Percentiles rank a stretch among this genome's conserved stretches.
These are phyloP conservation scores for Diaphora mendica DNA, from an alignment of 2,888 invertebrate species.

Conservation along the genomic window DNA sequence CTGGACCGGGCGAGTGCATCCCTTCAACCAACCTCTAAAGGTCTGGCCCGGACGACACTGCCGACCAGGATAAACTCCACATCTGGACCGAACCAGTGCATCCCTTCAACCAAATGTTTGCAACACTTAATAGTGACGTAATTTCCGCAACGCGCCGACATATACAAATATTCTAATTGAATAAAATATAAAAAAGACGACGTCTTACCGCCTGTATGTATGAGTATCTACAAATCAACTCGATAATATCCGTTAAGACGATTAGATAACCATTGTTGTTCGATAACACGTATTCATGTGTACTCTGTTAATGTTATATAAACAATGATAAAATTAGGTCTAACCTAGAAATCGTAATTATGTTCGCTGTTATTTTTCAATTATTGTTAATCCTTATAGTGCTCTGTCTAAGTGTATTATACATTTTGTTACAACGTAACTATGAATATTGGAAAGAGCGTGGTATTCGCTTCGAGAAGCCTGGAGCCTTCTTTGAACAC, in stretches of 20 bases:
- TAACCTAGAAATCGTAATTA: slow-evolving; percentile 22
- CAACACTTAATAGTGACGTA: too few relatives aligned
- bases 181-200: too few relatives aligned
- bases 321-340: not conserved
- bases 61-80: too few relatives aligned
- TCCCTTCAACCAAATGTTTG: too few relatives aligned
- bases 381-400: slow-evolving; percentile 30
- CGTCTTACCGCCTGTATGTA: not conserved
- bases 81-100: too few relatives aligned
- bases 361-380: slow-evolving; percentile 41
- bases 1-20: too few relatives aligned
- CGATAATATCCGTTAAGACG: not conserved
- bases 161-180: too few relatives aligned
- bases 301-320: not conserved
- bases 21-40: too few relatives aligned
- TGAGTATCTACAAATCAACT: not conserved
- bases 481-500: slow-evolving; percentile 59
- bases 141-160: too few relatives aligned
- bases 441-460: slow-evolving; percentile 73
- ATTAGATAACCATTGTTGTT: not conserved
- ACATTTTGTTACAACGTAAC: slow-evolving; percentile 14
- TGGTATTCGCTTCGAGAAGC: slow-evolving; percentile 66
- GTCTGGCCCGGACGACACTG: too few relatives aligned
- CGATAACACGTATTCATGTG: not conserved
- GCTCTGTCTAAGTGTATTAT: not conserved